These are phyloP conservation scores for Sycophila texana DNA, from an alignment of 2,888 invertebrate genomes.

Conservation along the genomic window DNA sequence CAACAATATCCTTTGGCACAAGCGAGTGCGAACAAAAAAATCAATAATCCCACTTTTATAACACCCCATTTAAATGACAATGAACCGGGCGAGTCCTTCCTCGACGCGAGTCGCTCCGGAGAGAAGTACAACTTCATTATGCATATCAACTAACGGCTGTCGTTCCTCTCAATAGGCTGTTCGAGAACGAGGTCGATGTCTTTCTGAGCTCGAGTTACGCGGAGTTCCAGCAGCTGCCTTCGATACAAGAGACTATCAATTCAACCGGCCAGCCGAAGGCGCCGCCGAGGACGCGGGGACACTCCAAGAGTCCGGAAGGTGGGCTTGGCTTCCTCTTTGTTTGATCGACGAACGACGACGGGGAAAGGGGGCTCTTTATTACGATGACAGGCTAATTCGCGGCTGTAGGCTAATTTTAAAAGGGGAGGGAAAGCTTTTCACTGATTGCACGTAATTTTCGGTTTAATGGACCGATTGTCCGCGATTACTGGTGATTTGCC, in stretches of 20 bases:
- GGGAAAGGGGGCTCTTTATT: constrained; percentile 35
- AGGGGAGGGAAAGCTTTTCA: constrained; percentile 11
- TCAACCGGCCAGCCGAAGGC: constrained; percentile 68
- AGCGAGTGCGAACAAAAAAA: too few relatives aligned
- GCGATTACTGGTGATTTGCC: background rate
- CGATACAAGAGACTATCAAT: constrained; percentile 77
- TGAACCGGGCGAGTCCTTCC: too few relatives aligned
- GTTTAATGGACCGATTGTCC: background rate
- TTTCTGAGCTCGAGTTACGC: constrained; percentile 85
- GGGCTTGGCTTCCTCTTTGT: constrained; percentile 49
- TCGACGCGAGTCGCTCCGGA: too few relatives aligned
- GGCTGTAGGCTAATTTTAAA: background rate
- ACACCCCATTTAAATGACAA: too few relatives aligned
- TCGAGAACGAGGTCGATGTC: constrained; percentile 85
- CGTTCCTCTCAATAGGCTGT: constrained; percentile 85
- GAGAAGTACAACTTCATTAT: background rate
- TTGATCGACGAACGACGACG: constrained; percentile 2
- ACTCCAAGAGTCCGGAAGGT: constrained; percentile 78
- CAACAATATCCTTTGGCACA: too few relatives aligned
- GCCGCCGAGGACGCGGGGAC: constrained; percentile 73
- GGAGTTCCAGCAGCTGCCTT: constrained; percentile 80
- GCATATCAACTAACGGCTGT: background rate
- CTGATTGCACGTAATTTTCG: constrained; percentile 40
- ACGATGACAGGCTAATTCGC: constrained; percentile 16
- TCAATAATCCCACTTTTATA: too few relatives aligned